Base-by-base conservation (phyloP, 2,888 invertebrate genomes). In the Blera fallax region DNA sequence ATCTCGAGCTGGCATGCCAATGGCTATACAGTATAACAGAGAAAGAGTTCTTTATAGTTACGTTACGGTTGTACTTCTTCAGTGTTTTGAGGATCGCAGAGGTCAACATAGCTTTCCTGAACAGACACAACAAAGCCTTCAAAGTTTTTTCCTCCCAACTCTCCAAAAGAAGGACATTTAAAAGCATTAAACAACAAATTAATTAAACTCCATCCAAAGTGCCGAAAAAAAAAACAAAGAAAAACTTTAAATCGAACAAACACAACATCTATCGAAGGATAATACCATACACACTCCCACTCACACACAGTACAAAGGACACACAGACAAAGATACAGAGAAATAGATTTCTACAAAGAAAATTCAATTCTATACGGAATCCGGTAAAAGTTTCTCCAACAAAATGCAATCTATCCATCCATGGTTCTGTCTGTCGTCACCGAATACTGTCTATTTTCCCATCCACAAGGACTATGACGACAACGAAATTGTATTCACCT, bases 371-470 rank as follows among this genome's bases (percentile, higher is more conserved):
- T 64, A 70, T 70, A 56, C 64, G 65, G 77, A 83, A 83, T 72
- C 72, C 72, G 70, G 69, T 16, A 74, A 79, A 84, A 64, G 72
- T 72, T 84, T 78, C 52, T 72, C 52, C 72, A 73, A 78, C 78
- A 73, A 78, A 83, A 78, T 78, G 72, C 83, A 78, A 83, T 83
- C 78, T 73, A 77, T 67, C 78, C 72, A 62, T 78, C 67, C 67
- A 74, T 69, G 74, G 64, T 62, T 67, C 67, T 67, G 52, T 83
- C 72, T 78, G 73, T 83, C 78, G 60, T 72, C 78, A 21, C 77
- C 60, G 18, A 70, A 56, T 72, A 37, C 64, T 79, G 56, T 79
- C 56, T 73, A 29, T 65, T 64, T 29, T 64, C n/a, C 24, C 10
- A 21, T 7, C 16, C 27, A 54, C 14, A 4, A 29, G 10, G 4